Percentiles rank a stretch among this genome's conserved stretches.
These are phyloP conservation scores for Cinclus cinclus DNA, from an alignment of 2,113 vertebrate species.

Conservation along the genomic window DNA sequence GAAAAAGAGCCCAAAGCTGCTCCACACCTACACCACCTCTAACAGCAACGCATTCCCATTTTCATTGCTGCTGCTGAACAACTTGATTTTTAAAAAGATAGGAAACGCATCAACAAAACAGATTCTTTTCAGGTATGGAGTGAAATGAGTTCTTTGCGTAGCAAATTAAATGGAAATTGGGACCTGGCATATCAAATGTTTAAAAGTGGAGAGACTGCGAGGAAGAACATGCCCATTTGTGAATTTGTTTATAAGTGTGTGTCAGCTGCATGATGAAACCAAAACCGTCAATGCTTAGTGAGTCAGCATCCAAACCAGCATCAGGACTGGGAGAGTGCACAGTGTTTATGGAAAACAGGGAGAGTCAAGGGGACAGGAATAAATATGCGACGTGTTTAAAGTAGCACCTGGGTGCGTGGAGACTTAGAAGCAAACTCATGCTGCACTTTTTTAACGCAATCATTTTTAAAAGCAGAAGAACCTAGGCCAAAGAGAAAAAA, in stretches of 20 bases:
- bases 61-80: background rate
- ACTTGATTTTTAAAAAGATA: background rate
- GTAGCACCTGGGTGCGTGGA: background rate
- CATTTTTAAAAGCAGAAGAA: background rate
- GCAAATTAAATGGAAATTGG: background rate
- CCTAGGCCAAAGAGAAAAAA: too few relatives aligned
- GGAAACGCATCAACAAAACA: accelerated
- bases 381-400: background rate
- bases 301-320: conserved; percentile 13
- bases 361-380: background rate
- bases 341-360: conserved; percentile 21
- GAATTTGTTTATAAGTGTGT: conserved; percentile 6
- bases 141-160: background rate
- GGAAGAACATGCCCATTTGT: background rate
- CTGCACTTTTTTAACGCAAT: background rate
- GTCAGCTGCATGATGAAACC: conserved; percentile 52
- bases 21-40: background rate
- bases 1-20: background rate
- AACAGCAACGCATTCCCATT: background rate
- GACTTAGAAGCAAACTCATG: background rate
- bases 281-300: background rate
- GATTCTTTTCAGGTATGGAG: background rate
- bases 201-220: background rate
- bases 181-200: background rate
- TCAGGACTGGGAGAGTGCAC: background rate